These are phyloP conservation scores for Galagoides demidoff DNA, from an alignment of 2,797 vertebrate species.

Conservation along the genomic window DNA sequence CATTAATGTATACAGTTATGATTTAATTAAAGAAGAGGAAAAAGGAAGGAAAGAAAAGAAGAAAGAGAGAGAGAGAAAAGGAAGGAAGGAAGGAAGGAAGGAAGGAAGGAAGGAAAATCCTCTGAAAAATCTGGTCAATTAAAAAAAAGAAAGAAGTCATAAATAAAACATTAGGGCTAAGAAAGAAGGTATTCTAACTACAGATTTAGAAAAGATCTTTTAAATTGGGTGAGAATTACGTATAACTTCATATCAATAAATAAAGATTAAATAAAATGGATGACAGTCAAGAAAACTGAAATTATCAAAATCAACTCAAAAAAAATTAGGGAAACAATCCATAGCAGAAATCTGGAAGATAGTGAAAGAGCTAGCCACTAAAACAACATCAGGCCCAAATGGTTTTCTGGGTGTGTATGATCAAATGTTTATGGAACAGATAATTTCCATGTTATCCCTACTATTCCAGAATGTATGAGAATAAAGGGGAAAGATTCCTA, in stretches of 20 bases:
- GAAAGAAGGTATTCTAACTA: not conserved
- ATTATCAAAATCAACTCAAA: constrained; percentile 41
- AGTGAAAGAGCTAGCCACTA: constrained; percentile 20
- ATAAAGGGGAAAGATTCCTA: not conserved
- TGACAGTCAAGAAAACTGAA: not conserved
- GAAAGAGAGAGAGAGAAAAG: no score
- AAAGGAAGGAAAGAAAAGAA: not conserved
- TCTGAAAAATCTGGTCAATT: constrained; percentile 14
- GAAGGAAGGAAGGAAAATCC: not conserved
- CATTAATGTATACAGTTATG: no score
- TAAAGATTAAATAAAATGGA: constrained; percentile 41
- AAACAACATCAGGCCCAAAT: not conserved
- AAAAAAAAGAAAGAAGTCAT: not conserved
- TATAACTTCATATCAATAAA: not conserved
- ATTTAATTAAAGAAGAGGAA: no score
- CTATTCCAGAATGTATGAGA: not conserved
- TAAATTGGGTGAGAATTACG: constrained; percentile 24
- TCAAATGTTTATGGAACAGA: not conserved
- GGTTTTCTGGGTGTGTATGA: constrained; percentile 29
- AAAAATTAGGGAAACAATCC: constrained; percentile 30
- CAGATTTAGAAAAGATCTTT: constrained; percentile 1
- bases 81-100: not conserved
- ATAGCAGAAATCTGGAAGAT: not conserved
- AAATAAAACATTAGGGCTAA: constrained; percentile 8
- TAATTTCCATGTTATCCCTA: not conserved